Evolutionary conservation across 1,140 invertebrate genomes (phyloP), one percentile per base, ranked within the genome.

Genomic region (Drosophila carrolli): DNA sequence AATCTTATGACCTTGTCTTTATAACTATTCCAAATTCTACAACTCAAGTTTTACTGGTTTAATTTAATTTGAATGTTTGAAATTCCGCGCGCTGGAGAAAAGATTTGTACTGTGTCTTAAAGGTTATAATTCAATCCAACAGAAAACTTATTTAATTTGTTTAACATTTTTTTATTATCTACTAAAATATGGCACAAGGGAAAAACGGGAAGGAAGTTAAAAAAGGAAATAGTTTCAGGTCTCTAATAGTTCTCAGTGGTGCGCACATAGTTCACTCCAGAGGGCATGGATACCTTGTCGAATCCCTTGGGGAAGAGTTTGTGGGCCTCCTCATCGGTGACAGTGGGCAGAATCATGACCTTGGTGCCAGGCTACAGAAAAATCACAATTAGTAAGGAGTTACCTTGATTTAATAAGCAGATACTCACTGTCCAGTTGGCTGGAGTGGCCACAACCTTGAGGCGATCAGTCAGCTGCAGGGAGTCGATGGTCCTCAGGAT

Each of bases 401-500:
- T 2, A 23, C 23, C 2, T 2, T 3, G 4, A 1, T 8, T 5
- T 2, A 2, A 5, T 9, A 9, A 29, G 4, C 0, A 13, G 11
- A 9, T 2, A 55, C 94, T 94, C 94, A 97, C 96, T 91, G 95
- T 93, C 97, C 97, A 98, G 89, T 98, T 96, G 27, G 95, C 97
- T 11, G 97, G 97, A 0, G 97, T 98, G 9, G 94, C 95, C 27
- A 97, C 95, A 78, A 97, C 94, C 73, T 96, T 95, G 43, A 93
- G 93, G 50, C 93, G 94, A 58, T 96, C 95, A 9, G 96, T 96
- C 41, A 98, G 93, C 93, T 98, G 97, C 5, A 99, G 93, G 2
- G 97, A 97, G 93, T 99, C 98, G 62, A 98, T 95, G 7, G 96
- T 95, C 58, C 98, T 94, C 37, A 98, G 90, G 78, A 98, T 97